Base-by-base conservation (phyloP, 2,113 vertebrate genomes). In the Carassius auratus region DNA sequence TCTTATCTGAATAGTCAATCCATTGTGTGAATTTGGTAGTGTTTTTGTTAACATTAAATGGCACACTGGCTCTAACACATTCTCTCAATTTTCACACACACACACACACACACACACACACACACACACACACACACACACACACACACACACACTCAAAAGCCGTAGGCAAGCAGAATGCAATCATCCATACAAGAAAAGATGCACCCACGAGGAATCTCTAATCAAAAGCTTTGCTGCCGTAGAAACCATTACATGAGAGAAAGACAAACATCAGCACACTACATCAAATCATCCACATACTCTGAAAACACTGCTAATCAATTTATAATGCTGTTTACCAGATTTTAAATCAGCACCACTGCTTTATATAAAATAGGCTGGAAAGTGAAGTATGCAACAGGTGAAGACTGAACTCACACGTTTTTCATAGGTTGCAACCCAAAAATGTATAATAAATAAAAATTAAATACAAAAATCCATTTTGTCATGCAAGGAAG, bases 141-240 rank as follows among this genome's bases (percentile, higher is more conserved):
- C 85, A 36, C 1, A n/a, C n/a, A n/a, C n/a, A n/a, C n/a, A n/a
- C n/a, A n/a, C n/a, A n/a, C n/a, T 21, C 4, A 77, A 61, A 61
- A 26, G 76, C 55, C 42, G 55, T n/a, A 23, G 55, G 76, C 61
- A 45, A 86, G 38, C 50, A 71, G 80, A 48, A 57, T 59, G 80
- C 26, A 59, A 77, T 83, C 85, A 86, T 36, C 36, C n/a, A 30
- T 62, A 59, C 5, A 17, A 66, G 48, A 48, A 52, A 83, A 33
- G 66, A 30, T 52, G 66, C 55, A 38, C 73, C 80, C 64, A 71
- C 21, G 6, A 83, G 81, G 81, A 57, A 86, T 52, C 85, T 75
- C 76, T 59, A 66, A 64, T 76, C 62, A 68, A 61, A 77, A 77
- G 26, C 84, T 69, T 21, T 21, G 62, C 5, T 78, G 50, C 84